Base-by-base conservation (phyloP, 2,888 invertebrate genomes). In the Cheilosia urbana region DNA sequence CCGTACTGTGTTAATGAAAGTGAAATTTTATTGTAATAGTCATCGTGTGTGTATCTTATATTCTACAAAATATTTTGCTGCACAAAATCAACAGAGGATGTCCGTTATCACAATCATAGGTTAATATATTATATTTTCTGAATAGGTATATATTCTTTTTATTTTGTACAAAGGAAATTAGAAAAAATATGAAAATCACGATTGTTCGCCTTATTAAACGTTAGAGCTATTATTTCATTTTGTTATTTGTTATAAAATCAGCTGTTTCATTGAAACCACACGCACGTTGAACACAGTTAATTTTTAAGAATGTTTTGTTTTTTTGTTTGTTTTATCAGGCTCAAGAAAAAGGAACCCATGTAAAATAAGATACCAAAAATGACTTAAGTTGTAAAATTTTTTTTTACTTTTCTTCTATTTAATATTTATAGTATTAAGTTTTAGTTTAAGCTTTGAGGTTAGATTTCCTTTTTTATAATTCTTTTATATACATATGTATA, bases 221-320 rank as follows among this genome's bases (percentile, higher is more conserved):
- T 72, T 55, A 30, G 17, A 60, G 9, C 17, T 42, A 62, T 24
- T 58, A 53, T 58, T 77, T 42, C 55, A 53, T 34, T 63, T 40
- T 53, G 49, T 75, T 73, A 65, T 42, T 62, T 55, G 15, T 87
- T 80, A 71, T 79, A 72, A 77, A 85, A 65, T 88, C 89, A 89
- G 89, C 88, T 90, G 89, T 89, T 87, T 88, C 87, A 55, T 80
- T 75, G 87, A 89, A 89, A 89, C 89, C 89, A 88, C 89, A 87
- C 88, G 69, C 68, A 79, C 58, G 42, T 87, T 79, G 65, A 82
- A 87, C 87, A 83, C 87, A 73, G 55, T 62, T 76, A 63, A 58
- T 49, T 62, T 77, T 72, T 72, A n/a, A n/a, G n/a, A n/a, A n/a
- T 65, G 19, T 27, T 81, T 87, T 34, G 63, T 77, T 60, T 53